A percentile compares a stretch with the other conserved stretches of the same genome.
These are phyloP conservation scores for Acanthopleura granulata DNA, from an alignment of 2,888 invertebrate species.

Conservation along the genomic window DNA sequence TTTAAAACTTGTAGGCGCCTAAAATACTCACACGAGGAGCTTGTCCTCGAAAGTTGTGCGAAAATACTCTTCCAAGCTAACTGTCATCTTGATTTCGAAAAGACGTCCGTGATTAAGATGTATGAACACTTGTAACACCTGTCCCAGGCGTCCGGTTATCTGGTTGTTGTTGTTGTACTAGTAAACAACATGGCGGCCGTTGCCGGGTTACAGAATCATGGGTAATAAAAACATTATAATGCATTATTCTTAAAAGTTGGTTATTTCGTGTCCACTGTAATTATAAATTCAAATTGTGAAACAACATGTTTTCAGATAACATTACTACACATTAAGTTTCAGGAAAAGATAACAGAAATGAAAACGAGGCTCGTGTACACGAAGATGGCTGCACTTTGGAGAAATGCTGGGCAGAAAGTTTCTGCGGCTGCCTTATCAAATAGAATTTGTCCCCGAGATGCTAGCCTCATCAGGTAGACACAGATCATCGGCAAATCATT, in stretches of 20 bases:
- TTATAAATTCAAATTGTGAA: too few species aligned
- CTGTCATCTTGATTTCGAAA: slow-evolving; percentile 50
- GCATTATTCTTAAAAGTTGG: too few species aligned
- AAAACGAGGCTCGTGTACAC: slow-evolving; percentile 3
- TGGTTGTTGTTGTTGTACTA: too few species aligned
- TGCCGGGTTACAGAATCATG: background rate
- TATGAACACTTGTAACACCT: too few species aligned
- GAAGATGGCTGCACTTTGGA: slow-evolving; percentile 13
- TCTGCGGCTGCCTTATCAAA: slow-evolving; percentile 4
- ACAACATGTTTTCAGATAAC: too few species aligned
- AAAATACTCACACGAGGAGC: slow-evolving; percentile 66
- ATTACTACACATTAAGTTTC: too few species aligned
- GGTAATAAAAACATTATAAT: too few species aligned
- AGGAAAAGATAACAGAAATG: background rate
- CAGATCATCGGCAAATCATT: too few species aligned
- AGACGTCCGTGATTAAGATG: too few species aligned
- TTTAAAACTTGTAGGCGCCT: background rate
- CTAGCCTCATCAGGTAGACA: background rate
- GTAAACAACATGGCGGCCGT: background rate
- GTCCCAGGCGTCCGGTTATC: too few species aligned
- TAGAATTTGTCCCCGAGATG: background rate
- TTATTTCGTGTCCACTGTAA: too few species aligned
- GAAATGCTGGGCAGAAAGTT: slow-evolving; percentile 11
- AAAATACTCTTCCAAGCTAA: slow-evolving; percentile 68
- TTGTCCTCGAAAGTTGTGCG: slow-evolving; percentile 68